These are phyloP conservation scores for Eulithis testata DNA, from an alignment of 2,888 invertebrate species.

Conservation along the genomic window DNA sequence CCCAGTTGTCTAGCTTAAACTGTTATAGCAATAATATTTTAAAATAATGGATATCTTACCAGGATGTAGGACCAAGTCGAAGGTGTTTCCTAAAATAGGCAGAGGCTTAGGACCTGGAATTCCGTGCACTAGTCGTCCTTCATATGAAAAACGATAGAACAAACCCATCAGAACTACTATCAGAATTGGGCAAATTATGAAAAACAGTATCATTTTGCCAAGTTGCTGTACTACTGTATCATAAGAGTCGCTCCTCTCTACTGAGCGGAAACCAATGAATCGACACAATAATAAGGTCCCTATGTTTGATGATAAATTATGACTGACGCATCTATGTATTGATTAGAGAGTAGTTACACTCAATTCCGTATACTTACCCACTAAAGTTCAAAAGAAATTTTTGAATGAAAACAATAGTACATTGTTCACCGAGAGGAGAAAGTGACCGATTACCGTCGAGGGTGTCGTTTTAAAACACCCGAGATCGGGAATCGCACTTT, in stretches of 20 bases:
- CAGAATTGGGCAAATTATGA: slow-evolving; percentile 1
- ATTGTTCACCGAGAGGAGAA: no score
- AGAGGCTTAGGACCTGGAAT: slow-evolving; percentile 59
- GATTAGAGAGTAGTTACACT: no score
- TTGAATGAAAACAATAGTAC: no score
- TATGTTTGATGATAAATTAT: no score
- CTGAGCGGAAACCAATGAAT: slow-evolving; percentile 6
- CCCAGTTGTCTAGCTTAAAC: no score
- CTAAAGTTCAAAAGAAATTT: no score
- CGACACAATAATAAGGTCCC: no score
- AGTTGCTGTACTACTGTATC: slow-evolving; percentile 7
- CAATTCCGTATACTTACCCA: no score
- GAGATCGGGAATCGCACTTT: no score
- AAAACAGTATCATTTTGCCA: slow-evolving; percentile 25
- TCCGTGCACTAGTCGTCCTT: slow-evolving; percentile 46
- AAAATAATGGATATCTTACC: slow-evolving; percentile 26
- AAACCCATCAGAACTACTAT: slow-evolving; percentile 16
- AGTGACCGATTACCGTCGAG: no score
- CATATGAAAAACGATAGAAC: slow-evolving; percentile 29
- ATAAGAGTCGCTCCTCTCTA: slow-evolving; percentile 7
- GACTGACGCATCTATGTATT: neutral
- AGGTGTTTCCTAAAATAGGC: slow-evolving; percentile 55
- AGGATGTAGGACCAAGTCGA: slow-evolving; percentile 45
- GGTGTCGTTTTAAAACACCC: no score
- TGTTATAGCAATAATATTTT: no score